Evolutionary conservation across 1,140 invertebrate species (phyloP).

Genomic region (Leptinotarsa texana): DNA sequence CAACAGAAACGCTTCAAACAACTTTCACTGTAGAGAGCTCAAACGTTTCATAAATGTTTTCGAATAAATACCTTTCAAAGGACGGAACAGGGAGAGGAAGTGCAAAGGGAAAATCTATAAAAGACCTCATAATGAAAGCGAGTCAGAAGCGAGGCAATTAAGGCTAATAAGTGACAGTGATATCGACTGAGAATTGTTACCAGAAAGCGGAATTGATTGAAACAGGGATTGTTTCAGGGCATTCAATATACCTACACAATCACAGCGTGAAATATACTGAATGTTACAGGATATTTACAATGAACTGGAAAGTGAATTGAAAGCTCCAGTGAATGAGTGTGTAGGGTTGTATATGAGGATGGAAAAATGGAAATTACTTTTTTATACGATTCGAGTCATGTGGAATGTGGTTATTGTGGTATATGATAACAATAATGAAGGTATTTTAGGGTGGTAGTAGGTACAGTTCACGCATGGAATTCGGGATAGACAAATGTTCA

Average conservation of each 20-base stretch:
- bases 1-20: background rate
- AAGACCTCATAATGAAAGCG: conserved; percentile 8
- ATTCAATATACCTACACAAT: background rate
- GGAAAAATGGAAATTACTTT: background rate
- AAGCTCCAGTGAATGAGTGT: no score
- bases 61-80: conserved; percentile 1
- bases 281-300: background rate
- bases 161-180: conserved; percentile 8
- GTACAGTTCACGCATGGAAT: no score
- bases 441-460: no score
- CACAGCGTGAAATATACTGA: background rate
- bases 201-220: conserved; percentile 2
- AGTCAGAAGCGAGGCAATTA: background rate
- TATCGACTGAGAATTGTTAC: conserved; percentile 5
- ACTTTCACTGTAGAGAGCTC: background rate
- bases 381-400: no score
- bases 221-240: background rate
- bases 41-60: background rate
- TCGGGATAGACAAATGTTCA: no score
- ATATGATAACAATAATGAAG: no score
- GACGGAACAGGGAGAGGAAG: background rate
- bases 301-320: background rate
- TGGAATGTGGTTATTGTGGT: no score
- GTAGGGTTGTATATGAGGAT: no score
- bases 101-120: conserved; percentile 3